Conservation (phyloP, 2,113 vertebrate species). For the Pachycephala philippinensis region DNA sequence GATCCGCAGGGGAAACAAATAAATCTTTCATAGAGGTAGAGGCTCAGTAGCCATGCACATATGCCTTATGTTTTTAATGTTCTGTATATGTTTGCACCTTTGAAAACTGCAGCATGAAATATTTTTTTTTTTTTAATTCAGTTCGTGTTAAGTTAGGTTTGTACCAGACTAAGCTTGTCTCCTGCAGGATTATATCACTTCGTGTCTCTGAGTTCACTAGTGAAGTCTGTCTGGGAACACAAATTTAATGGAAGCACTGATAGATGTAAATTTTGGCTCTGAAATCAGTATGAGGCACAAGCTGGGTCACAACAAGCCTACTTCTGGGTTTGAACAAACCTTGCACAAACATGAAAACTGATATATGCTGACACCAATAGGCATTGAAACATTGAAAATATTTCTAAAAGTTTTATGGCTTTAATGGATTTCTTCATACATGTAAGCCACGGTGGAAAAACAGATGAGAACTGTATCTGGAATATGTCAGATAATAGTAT, state of each 20-base stretch:
- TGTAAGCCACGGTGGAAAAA: neutral
- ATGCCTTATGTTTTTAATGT: neutral
- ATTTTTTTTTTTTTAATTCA: neutral
- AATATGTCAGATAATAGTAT: neutral
- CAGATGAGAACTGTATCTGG: neutral
- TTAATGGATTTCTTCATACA: neutral
- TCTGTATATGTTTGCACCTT: neutral
- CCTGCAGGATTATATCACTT: neutral
- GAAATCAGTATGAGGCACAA: neutral
- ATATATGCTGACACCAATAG: neutral
- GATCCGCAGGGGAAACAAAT: neutral
- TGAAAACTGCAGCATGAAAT: neutral
- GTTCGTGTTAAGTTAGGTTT: neutral
- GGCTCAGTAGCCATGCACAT: accelerated
- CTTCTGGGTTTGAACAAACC: neutral
- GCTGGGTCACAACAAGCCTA: neutral
- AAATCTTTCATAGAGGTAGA: neutral
- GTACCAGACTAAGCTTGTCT: neutral
- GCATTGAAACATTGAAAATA: neutral
- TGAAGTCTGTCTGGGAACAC: neutral
- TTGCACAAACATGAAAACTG: neutral
- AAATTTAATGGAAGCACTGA: neutral
- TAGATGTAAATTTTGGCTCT: neutral
- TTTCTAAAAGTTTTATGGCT: neutral
- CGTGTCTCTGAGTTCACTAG: neutral